phyloP scores from a whole-genome alignment of 2,888 invertebrate genomes.

The Eustalomyia histrio region DNA sequence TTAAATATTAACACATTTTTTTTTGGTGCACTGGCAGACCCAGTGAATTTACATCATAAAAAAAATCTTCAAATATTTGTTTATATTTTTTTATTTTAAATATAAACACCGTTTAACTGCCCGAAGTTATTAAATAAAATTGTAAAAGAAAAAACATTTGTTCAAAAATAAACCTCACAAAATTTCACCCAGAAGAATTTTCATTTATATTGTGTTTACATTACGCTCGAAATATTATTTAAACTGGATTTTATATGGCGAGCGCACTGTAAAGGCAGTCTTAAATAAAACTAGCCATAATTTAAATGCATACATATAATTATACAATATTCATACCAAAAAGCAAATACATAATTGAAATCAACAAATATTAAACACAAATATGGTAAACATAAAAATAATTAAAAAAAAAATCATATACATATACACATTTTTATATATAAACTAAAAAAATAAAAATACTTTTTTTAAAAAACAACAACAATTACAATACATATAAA shows the following conservation, averaged over 20 bases:
- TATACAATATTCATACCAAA: slow-evolving; percentile 53
- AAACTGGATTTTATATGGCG: too few relatives aligned
- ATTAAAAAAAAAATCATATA: slow-evolving; percentile 36
- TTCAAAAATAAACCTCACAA: slow-evolving; percentile 58
- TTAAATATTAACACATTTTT: slow-evolving; percentile 16
- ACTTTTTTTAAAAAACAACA: neutral
- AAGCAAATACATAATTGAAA: neutral
- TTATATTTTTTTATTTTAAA: neutral
- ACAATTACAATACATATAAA: slow-evolving; percentile 13
- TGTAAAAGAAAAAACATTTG: slow-evolving; percentile 31
- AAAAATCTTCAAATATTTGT: neutral
- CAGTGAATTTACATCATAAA: too few relatives aligned
- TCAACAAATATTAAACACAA: neutral
- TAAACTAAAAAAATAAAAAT: slow-evolving; percentile 1
- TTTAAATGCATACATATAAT: slow-evolving; percentile 22
- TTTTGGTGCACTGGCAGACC: too few relatives aligned
- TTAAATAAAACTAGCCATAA: slow-evolving; percentile 46
- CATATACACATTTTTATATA: slow-evolving; percentile 6
- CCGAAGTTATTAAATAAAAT: slow-evolving; percentile 10
- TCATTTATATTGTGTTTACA: too few relatives aligned
- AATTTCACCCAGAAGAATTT: slow-evolving; percentile 35
- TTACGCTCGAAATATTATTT: too few relatives aligned
- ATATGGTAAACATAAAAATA: too few relatives aligned
- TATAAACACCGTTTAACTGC: slow-evolving; percentile 8
- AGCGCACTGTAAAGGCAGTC: too few relatives aligned